phyloP scores from a whole-genome alignment of 1,140 invertebrate genomes.

The Solenopsis invicta region DNA sequence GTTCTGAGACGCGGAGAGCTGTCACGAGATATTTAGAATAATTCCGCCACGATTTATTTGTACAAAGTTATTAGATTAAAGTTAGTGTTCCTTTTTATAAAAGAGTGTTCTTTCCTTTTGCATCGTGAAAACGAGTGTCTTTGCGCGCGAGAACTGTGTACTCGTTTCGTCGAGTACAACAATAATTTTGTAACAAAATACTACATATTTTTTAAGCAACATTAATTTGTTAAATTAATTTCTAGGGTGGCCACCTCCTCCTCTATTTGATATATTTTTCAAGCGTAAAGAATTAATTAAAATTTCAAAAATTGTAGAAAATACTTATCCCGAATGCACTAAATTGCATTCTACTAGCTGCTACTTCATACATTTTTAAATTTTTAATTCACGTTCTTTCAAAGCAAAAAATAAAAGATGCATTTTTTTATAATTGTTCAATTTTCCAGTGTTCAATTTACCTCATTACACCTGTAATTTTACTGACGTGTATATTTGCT shows the following conservation, averaged over 20 bases:
- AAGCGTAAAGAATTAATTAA: not conserved
- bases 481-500: not conserved
- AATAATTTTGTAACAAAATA: too few species aligned
- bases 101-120: too few species aligned
- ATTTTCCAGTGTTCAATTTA: not conserved
- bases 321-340: not conserved
- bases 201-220: too few species aligned
- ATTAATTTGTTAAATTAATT: too few species aligned
- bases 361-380: slow-evolving; percentile 27
- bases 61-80: too few species aligned
- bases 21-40: too few species aligned
- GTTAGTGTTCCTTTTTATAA: too few species aligned
- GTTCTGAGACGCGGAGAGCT: too few species aligned
- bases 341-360: not conserved
- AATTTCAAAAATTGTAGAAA: not conserved
- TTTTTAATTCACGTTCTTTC: not conserved
- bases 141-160: too few species aligned
- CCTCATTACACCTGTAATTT: not conserved
- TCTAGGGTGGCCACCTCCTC: not conserved
- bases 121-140: too few species aligned
- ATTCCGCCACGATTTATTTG: too few species aligned
- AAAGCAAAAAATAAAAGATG: not conserved
- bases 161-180: too few species aligned
- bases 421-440: not conserved
- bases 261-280: not conserved